Evolutionary conservation across 2,888 invertebrate genomes (phyloP).

Genomic region (Lypha dubia): DNA sequence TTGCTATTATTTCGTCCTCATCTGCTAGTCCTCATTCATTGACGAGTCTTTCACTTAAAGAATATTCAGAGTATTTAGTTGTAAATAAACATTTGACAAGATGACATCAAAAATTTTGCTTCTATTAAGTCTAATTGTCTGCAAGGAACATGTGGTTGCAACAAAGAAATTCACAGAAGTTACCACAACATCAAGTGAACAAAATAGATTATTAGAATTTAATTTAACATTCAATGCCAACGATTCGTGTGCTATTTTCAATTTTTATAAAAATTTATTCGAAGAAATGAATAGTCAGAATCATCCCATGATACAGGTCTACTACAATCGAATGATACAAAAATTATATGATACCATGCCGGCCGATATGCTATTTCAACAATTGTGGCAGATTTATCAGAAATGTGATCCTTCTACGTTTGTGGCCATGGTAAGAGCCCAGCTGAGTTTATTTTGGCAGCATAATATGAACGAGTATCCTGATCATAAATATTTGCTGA

Average conservation of each 20-base stretch:
- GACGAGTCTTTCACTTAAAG: constrained; percentile 51
- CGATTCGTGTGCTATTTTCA: constrained; percentile 40
- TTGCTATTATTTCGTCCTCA: constrained; percentile 1
- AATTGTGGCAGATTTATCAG: constrained; percentile 56
- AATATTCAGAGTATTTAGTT: constrained; percentile 51
- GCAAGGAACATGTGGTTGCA: constrained; percentile 22
- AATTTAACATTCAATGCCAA: neutral
- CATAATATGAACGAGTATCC: constrained; percentile 66
- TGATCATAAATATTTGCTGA: constrained; percentile 55
- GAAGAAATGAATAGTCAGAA: constrained; percentile 65
- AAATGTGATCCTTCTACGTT: constrained; percentile 52
- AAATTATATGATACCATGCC: constrained; percentile 47
- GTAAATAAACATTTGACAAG: constrained; percentile 65
- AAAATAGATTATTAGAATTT: constrained; percentile 3
- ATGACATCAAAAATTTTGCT: constrained; percentile 61
- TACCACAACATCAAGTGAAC: neutral
- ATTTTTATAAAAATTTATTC: constrained; percentile 56
- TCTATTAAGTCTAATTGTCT: constrained; percentile 8
- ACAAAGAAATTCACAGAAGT: neutral
- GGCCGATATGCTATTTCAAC: constrained; percentile 34
- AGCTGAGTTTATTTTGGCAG: constrained; percentile 60
- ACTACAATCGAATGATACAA: constrained; percentile 57
- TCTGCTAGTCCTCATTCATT: constrained; percentile 60
- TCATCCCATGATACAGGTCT: constrained; percentile 60
- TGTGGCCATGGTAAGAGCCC: constrained; percentile 58